Evolutionary conservation across 2,888 invertebrate species (phyloP).

Genomic region (Aleiodes alternator): DNA sequence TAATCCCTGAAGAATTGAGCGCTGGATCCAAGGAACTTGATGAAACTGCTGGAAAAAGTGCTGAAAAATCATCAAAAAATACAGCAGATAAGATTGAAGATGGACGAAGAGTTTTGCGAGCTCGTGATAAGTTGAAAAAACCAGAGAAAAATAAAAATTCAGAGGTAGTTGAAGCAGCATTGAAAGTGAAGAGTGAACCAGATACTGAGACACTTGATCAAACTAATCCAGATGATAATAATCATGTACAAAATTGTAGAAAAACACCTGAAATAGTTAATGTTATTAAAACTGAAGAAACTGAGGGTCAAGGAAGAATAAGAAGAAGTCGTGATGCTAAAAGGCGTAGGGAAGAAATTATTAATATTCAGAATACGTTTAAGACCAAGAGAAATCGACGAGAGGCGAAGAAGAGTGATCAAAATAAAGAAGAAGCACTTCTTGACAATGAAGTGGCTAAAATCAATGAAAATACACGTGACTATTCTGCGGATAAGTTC

Average conservation of each 20-base stretch:
- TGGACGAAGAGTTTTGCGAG: conserved; percentile 65
- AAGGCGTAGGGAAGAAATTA: conserved; percentile 64
- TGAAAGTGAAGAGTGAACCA: conserved; percentile 2
- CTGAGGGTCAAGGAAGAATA: conserved; percentile 63
- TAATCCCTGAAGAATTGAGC: conserved; percentile 1
- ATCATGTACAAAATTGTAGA: conserved; percentile 67
- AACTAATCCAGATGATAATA: background rate
- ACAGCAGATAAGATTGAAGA: conserved; percentile 55
- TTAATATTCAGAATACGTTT: conserved; percentile 39
- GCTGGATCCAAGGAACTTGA: background rate
- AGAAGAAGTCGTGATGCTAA: conserved; percentile 68
- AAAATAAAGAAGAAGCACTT: conserved; percentile 70
- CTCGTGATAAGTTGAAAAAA: conserved; percentile 65
- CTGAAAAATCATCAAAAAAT: background rate
- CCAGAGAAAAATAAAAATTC: conserved; percentile 51
- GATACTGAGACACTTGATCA: background rate
- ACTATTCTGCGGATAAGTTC: conserved; percentile 60
- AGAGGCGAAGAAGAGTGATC: conserved; percentile 62
- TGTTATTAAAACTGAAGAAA: conserved; percentile 61
- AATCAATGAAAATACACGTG: conserved; percentile 71
- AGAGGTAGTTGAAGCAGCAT: background rate
- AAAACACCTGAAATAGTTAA: conserved; percentile 72
- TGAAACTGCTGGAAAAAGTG: conserved; percentile 47
- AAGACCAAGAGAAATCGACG: conserved; percentile 62
- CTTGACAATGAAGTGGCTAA: conserved; percentile 72